Evolutionary conservation across 2,113 vertebrate species (phyloP).

Genomic region (Oxygymnocypris stewartii): DNA sequence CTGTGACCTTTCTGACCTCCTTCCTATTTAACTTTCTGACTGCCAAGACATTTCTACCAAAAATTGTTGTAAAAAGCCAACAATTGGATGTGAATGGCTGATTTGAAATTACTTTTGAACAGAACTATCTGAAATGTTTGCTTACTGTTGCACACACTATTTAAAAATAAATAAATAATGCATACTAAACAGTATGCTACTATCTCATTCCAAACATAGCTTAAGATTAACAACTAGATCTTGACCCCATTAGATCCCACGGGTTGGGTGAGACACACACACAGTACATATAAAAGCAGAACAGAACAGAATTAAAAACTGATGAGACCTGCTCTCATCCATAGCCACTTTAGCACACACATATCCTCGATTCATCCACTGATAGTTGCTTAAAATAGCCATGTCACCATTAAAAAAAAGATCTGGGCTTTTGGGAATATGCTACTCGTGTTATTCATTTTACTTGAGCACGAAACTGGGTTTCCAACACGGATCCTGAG

Average conservation of each 20-base stretch:
- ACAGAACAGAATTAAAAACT: not conserved
- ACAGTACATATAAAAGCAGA: conserved; percentile 2
- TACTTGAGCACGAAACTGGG: conserved; percentile 63
- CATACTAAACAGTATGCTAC: not conserved
- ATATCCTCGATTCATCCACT: conserved; percentile 42
- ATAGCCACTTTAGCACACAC: conserved; percentile 5
- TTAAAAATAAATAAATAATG: not conserved
- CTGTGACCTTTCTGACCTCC: not conserved
- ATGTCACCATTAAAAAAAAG: conserved; percentile 62
- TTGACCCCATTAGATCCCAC: not conserved
- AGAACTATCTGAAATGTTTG: not conserved
- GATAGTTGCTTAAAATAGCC: conserved; percentile 70
- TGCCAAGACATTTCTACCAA: not conserved
- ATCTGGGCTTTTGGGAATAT: conserved; percentile 60
- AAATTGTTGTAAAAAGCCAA: not conserved
- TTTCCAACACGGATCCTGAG: conserved; percentile 53
- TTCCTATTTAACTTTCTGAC: not conserved
- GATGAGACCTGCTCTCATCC: conserved; percentile 29
- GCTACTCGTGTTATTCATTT: conserved; percentile 63
- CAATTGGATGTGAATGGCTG: not conserved
- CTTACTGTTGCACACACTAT: not conserved
- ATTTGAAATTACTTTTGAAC: not conserved
- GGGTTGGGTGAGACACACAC: not conserved
- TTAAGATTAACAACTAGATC: conserved; percentile 22
- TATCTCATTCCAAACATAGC: conserved; percentile 5